Evolutionary conservation across 1,140 invertebrate genomes (phyloP), one percentile per base, ranked within the genome.

Genomic region (Bombus impatiens): DNA sequence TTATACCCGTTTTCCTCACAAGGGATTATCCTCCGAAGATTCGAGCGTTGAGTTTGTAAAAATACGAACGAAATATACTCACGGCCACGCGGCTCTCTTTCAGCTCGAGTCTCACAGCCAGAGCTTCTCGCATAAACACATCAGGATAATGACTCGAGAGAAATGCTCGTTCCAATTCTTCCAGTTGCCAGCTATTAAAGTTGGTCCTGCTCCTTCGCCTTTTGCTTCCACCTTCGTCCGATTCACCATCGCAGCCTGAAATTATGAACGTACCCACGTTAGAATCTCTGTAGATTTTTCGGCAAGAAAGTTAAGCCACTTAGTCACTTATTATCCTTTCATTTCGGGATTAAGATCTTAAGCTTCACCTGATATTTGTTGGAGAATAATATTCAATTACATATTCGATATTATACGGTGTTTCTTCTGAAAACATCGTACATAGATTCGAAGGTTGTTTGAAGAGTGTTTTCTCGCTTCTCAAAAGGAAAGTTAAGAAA

Each of bases 131-230:
- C 99, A 99, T 99, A 96, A 99, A 99, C 81, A 99, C 98, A 94
- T 99, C 99, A 13, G 99, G 99, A 96, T 99, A 99, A 95, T 99
- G 99, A 89, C 98, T 98, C 84, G 98, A 97, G 78, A 98, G 96
- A 96, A 99, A 99, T 6, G 99, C 99, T 88, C 98, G 96, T 95
- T 99, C 99, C 94, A 99, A 96, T 95, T 99, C 99, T 93, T 99
- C 99, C 93, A 99, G 95, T 95, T 99, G 99, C 99, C 99, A 99
- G 86, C 98, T 98, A 95, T 98, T 99, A 96, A 99, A 99, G 95
- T 99, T 99, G 67, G 99, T 99, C 90, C 99, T 95, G 68, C 98
- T 99, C 86, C 99, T 96, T 82, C 99, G 96, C 78, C 99, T 95
- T 93, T 98, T 98, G 85, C 95, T 95, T 77, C 96, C 96, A 88